Percentiles rank a stretch among this genome's conserved stretches.
phyloP scores from a whole-genome alignment of 2,113 vertebrate species.

The Leiothrix lutea region DNA sequence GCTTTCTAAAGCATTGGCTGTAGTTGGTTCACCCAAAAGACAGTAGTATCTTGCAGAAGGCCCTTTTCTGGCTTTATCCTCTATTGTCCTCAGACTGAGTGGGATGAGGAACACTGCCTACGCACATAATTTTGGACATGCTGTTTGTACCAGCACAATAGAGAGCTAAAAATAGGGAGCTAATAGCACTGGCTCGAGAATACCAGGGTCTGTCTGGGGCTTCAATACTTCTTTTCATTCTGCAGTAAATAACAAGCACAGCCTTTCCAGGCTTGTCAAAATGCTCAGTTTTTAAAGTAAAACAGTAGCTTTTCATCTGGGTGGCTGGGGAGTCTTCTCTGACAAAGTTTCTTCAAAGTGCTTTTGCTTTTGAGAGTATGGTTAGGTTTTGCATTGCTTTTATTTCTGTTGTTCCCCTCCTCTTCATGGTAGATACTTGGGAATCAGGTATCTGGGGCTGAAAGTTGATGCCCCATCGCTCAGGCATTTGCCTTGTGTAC shows the following conservation, averaged over 20 bases:
- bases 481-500: background rate
- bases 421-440: background rate
- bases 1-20: background rate
- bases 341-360: background rate
- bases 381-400: background rate
- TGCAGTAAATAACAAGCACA: background rate
- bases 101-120: accelerated
- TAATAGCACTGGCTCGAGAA: background rate
- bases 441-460: background rate
- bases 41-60: background rate
- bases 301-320: background rate
- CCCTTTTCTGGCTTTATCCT: background rate
- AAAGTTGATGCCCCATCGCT: background rate
- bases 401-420: background rate
- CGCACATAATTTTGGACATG: accelerated
- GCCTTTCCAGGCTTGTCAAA: background rate
- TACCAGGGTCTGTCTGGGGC: background rate
- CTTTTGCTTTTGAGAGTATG: background rate
- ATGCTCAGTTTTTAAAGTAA: background rate
- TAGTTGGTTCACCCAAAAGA: background rate
- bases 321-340: background rate
- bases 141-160: background rate
- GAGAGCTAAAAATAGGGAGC: background rate
- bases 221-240: background rate
- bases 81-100: background rate